phyloP scores from a whole-genome alignment of 2,888 invertebrate species.

The Tribolium freemani region DNA sequence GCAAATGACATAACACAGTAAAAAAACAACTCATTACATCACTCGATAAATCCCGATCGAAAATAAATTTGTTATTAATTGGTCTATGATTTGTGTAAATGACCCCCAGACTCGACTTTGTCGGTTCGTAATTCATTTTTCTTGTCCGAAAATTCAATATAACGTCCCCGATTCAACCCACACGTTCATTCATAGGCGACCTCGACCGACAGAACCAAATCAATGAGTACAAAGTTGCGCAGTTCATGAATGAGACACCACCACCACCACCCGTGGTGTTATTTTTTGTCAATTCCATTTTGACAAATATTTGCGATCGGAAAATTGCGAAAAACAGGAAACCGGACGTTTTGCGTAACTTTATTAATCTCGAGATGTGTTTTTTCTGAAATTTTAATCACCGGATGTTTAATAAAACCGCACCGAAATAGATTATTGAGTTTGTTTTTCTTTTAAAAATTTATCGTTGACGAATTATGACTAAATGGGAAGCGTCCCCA shows the following conservation, averaged over 20 bases:
- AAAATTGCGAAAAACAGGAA: constrained; percentile 34
- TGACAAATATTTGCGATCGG: constrained; percentile 20
- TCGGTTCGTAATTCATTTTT: constrained; percentile 19
- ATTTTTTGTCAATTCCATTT: not conserved
- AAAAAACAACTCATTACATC: constrained; percentile 32
- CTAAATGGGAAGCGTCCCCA: not conserved
- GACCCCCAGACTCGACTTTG: not conserved
- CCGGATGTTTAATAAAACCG: constrained; percentile 42
- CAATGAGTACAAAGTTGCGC: constrained; percentile 44
- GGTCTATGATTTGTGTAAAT: constrained; percentile 29
- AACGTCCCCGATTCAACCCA: constrained; percentile 38
- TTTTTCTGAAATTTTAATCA: constrained; percentile 39
- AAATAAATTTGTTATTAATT: constrained; percentile 30
- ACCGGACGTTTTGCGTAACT: constrained; percentile 45
- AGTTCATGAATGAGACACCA: constrained; percentile 41
- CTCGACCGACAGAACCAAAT: constrained; percentile 39
- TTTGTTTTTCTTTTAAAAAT: too few relatives aligned
- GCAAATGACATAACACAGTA: constrained; percentile 15
- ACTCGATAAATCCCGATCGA: constrained; percentile 20
- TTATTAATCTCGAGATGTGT: constrained; percentile 32
- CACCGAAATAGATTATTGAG: constrained; percentile 26
- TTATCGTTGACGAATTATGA: not conserved
- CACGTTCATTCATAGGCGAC: constrained; percentile 34
- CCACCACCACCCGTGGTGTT: too few relatives aligned
- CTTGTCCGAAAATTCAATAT: constrained; percentile 31